Evolutionary conservation across 2,797 vertebrate genomes (phyloP).

Genomic region (Oreochromis mossambicus): DNA sequence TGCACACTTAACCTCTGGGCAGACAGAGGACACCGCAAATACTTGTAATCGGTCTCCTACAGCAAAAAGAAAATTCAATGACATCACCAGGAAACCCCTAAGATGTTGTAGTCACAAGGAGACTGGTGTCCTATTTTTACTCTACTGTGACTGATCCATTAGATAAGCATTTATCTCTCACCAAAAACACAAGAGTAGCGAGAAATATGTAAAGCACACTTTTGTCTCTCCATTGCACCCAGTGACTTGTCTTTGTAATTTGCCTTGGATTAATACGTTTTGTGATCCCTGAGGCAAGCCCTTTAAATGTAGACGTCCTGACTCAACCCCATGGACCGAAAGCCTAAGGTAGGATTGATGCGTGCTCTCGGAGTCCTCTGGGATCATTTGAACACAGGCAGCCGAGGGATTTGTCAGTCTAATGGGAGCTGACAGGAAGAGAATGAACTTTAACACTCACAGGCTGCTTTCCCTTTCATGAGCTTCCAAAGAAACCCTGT

Average conservation of each 20-base stretch:
- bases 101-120: not conserved
- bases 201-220: not conserved
- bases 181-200: not conserved
- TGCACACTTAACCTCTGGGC: not conserved
- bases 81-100: not conserved
- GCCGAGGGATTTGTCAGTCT: conserved; percentile 51
- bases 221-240: not conserved
- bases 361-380: not conserved
- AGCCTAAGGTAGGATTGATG: conserved; percentile 18
- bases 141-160: not conserved
- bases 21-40: not conserved
- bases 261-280: not conserved
- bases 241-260: not conserved
- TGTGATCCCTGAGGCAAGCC: not conserved
- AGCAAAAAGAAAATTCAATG: not conserved
- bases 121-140: not conserved
- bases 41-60: not conserved
- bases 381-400: conserved; percentile 14
- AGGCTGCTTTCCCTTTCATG: conserved; percentile 61
- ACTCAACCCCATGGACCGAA: not conserved
- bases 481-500: conserved; percentile 40
- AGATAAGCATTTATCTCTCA: not conserved
- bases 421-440: conserved; percentile 46
- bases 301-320: not conserved
- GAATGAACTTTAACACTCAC: conserved; percentile 55